Conservation (phyloP, 2,888 invertebrate species). For the Melinaea menophilus region DNA sequence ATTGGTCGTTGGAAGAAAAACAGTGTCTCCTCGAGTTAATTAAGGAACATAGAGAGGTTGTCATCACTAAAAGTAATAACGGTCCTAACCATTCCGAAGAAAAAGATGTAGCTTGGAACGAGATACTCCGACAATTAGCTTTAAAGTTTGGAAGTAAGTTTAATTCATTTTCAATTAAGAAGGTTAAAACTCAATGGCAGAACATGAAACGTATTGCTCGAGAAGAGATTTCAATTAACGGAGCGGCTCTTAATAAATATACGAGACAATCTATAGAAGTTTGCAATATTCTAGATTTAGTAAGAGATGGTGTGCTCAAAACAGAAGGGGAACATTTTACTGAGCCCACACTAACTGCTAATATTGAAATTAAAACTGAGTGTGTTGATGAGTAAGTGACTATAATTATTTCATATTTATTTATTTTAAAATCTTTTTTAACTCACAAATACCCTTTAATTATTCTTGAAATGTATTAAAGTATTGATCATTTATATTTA, state of each 20-base stretch:
- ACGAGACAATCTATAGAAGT: conserved; percentile 62
- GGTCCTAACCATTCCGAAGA: conserved; percentile 68
- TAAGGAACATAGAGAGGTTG: conserved; percentile 61
- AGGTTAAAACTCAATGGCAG: conserved; percentile 74
- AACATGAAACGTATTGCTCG: conserved; percentile 73
- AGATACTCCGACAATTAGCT: conserved; percentile 57
- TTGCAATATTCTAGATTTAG: conserved; percentile 58
- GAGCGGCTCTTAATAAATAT: conserved; percentile 50
- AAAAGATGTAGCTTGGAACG: conserved; percentile 70
- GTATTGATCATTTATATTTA: neutral
- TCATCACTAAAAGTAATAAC: conserved; percentile 64
- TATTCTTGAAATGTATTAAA: neutral
- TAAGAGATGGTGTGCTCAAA: conserved; percentile 55
- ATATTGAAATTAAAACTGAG: conserved; percentile 68
- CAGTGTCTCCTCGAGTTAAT: conserved; percentile 69
- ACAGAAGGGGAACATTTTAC: conserved; percentile 46
- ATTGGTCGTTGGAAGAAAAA: conserved; percentile 71
- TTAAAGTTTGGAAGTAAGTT: conserved; percentile 65
- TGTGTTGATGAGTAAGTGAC: conserved; percentile 66
- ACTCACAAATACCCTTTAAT: neutral
- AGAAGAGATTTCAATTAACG: conserved; percentile 59
- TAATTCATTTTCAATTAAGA: conserved; percentile 61
- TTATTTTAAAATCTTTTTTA: conserved; percentile 1
- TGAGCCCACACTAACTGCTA: conserved; percentile 50
- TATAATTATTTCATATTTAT: neutral